Evolutionary conservation across 2,797 vertebrate species (phyloP).

Genomic region (Tokudaia muenninki): DNA sequence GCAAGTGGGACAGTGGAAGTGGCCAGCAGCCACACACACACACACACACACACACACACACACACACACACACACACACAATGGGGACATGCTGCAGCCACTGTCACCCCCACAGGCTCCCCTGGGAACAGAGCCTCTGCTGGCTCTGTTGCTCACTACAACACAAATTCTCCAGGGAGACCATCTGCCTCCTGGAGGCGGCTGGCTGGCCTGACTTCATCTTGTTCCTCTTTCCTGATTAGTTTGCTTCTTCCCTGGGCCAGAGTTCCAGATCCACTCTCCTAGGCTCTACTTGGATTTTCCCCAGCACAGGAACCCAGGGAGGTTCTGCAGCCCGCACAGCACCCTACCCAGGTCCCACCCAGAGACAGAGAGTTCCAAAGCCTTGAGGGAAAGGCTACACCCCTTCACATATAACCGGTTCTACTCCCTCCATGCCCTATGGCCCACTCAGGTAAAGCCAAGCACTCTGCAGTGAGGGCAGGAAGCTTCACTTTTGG

Average conservation of each 20-base stretch:
- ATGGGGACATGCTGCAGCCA: background rate
- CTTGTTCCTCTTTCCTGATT: conserved; percentile 55
- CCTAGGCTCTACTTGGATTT: background rate
- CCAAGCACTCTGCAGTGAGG: background rate
- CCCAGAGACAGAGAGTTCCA: conserved; percentile 67
- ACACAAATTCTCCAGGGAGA: background rate
- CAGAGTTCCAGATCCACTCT: background rate
- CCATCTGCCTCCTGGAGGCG: background rate
- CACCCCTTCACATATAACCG: background rate
- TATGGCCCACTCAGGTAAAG: background rate
- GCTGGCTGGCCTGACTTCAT: background rate
- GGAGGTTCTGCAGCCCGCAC: no score
- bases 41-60: no score
- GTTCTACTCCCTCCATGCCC: background rate
- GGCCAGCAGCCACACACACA: background rate
- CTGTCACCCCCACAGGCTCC: background rate
- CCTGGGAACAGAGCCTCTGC: background rate
- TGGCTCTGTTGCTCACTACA: no score
- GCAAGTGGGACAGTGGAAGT: background rate
- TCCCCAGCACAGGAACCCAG: background rate
- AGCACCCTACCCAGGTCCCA: background rate
- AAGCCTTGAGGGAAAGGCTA: background rate
- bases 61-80: no score
- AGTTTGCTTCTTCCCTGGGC: conserved; percentile 70
- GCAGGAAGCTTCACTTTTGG: background rate